Percentiles rank a stretch among this genome's conserved stretches.
Conservation (phyloP, 2,888 invertebrate species). For the Cryptophagus acutangulus region DNA sequence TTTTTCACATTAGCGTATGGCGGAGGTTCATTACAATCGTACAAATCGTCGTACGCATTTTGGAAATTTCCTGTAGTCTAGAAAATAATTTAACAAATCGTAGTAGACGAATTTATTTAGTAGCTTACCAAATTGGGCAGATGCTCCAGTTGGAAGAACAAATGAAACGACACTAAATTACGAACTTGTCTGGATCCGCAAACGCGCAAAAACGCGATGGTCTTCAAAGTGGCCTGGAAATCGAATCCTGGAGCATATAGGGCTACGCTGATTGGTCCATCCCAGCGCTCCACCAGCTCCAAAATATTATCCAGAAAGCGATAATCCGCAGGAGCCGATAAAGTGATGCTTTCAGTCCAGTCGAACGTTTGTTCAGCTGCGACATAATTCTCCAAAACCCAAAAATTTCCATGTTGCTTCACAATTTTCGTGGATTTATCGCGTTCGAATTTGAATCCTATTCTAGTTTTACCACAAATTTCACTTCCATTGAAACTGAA, state of each 20-base stretch:
- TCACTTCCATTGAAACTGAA: too few relatives aligned
- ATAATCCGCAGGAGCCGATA: constrained; percentile 29
- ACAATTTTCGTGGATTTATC: too few relatives aligned
- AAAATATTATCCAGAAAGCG: constrained; percentile 76
- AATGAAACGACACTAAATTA: constrained; percentile 75
- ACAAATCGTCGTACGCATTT: constrained; percentile 42
- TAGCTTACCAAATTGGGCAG: constrained; percentile 55
- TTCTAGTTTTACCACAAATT: too few relatives aligned
- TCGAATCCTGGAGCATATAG: constrained; percentile 80
- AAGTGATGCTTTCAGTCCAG: constrained; percentile 28
- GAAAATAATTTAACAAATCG: too few relatives aligned
- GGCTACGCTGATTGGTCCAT: constrained; percentile 77
- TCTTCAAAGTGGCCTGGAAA: constrained; percentile 64
- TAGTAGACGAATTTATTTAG: too few relatives aligned
- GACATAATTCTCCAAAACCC: constrained; percentile 1
- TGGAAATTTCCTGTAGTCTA: too few relatives aligned
- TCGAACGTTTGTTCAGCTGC: constrained; percentile 18
- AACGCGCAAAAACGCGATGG: constrained; percentile 71
- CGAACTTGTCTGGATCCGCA: constrained; percentile 67
- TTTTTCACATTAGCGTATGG: constrained; percentile 64
- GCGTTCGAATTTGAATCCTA: too few relatives aligned
- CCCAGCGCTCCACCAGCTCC: constrained; percentile 75
- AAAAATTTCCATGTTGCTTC: constrained; percentile 5
- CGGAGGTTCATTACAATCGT: constrained; percentile 64
- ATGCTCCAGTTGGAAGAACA: constrained; percentile 77